Conservation (phyloP, 1,140 invertebrate genomes). For the Aphelenchoides avenae region DNA sequence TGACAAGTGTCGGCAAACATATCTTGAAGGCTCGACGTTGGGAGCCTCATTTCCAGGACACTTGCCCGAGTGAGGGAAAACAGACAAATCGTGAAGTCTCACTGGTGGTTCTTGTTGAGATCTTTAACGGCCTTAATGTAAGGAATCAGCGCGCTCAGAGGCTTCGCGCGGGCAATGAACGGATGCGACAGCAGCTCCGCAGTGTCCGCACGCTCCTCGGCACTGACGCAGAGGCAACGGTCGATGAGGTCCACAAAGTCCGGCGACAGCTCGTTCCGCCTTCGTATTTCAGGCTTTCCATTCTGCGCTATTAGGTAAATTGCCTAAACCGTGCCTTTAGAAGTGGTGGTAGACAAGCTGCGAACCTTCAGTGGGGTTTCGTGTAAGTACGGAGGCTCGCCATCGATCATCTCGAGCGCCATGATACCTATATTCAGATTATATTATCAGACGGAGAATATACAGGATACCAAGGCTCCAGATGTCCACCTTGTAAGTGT, state of each 20-base stretch:
- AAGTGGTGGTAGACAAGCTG: constrained; percentile 18
- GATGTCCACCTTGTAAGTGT: constrained; percentile 56
- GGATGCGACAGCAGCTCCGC: constrained; percentile 49
- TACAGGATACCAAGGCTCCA: constrained; percentile 58
- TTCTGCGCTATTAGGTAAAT: constrained; percentile 59
- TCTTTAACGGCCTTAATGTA: constrained; percentile 56
- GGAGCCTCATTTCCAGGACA: too few relatives aligned
- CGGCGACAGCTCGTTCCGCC: constrained; percentile 40
- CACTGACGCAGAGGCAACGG: constrained; percentile 45
- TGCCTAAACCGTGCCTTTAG: constrained; percentile 42
- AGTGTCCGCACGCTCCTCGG: constrained; percentile 52
- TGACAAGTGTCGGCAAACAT: too few relatives aligned
- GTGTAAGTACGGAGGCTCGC: constrained; percentile 57
- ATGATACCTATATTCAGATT: constrained; percentile 21
- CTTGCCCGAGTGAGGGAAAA: too few relatives aligned
- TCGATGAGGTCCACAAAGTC: constrained; percentile 57
- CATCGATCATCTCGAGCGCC: constrained; percentile 59
- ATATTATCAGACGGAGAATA: too few relatives aligned
- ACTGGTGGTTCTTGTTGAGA: constrained; percentile 14
- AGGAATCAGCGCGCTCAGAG: constrained; percentile 46
- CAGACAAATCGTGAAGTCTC: too few relatives aligned
- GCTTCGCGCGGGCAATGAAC: constrained; percentile 53
- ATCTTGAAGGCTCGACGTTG: too few relatives aligned
- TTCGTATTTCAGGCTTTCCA: constrained; percentile 58
- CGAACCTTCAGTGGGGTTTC: constrained; percentile 56